Percentiles rank a stretch among this genome's conserved stretches.
These are phyloP conservation scores for Neodon shergylaensis DNA, from an alignment of 2,113 vertebrate genomes.

Conservation along the genomic window DNA sequence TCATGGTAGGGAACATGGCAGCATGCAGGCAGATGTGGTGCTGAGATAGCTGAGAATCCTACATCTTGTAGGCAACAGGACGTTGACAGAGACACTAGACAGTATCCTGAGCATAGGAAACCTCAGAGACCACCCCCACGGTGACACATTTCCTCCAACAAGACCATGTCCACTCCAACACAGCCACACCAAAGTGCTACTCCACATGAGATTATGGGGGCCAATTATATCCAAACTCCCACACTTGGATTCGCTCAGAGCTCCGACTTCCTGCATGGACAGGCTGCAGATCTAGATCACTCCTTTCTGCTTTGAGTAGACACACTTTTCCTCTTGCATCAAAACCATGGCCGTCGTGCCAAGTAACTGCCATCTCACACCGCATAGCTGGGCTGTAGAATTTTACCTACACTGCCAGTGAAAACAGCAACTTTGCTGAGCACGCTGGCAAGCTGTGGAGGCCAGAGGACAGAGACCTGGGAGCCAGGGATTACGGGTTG, in stretches of 20 bases:
- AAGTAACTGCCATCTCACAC: background rate
- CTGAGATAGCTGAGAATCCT: background rate
- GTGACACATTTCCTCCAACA: background rate
- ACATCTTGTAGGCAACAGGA: background rate
- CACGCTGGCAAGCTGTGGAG: background rate
- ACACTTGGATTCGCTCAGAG: conserved; percentile 41
- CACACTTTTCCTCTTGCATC: conserved; percentile 20
- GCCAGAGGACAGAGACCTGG: background rate
- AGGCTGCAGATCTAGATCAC: conserved; percentile 24
- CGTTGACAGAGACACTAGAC: background rate
- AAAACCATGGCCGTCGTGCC: background rate
- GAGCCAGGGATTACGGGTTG: background rate
- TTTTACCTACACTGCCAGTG: background rate
- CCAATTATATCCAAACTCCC: background rate
- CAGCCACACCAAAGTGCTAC: background rate
- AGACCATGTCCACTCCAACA: background rate
- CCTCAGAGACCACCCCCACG: background rate
- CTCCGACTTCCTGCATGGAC: conserved; percentile 23
- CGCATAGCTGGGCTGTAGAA: background rate
- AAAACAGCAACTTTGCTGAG: conserved; percentile 8
- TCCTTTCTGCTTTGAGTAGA: conserved; percentile 11
- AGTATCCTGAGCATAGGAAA: background rate
- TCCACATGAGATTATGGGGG: background rate
- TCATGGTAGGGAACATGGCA: background rate
- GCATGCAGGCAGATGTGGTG: background rate